These are phyloP conservation scores for Glaucidium brasilianum DNA, from an alignment of 2,113 vertebrate species.

Conservation along the genomic window DNA sequence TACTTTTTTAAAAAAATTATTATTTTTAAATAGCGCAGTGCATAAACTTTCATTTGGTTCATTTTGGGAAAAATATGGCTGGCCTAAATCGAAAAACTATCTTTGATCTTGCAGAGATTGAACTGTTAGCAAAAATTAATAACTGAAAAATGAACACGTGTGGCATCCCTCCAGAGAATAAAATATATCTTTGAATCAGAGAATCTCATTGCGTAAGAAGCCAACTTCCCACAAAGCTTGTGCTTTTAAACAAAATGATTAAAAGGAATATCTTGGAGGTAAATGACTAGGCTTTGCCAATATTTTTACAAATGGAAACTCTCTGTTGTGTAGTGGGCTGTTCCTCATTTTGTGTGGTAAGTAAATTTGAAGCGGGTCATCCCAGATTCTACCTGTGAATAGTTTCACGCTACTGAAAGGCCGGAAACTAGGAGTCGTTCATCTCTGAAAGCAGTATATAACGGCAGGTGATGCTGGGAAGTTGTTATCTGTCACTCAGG, in stretches of 20 bases:
- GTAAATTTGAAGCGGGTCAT: not conserved
- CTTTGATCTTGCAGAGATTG: slow-evolving; percentile 58
- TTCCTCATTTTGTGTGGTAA: not conserved
- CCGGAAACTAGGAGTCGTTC: accelerated
- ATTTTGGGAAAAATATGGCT: slow-evolving; percentile 16
- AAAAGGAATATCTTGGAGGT: not conserved
- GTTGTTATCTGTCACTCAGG: not conserved
- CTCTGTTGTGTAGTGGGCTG: accelerated
- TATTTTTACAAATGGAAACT: not conserved
- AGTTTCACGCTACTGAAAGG: not conserved
- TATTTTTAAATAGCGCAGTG: not conserved
- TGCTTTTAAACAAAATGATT: not conserved
- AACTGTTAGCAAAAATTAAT: slow-evolving; percentile 50
- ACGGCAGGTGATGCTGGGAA: not conserved
- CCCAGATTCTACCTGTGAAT: not conserved
- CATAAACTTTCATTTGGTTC: slow-evolving; percentile 8
- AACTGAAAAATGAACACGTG: slow-evolving; percentile 38
- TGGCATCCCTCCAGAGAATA: slow-evolving; percentile 3
- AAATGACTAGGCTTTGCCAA: not conserved
- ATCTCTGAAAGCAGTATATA: not conserved
- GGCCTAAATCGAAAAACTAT: slow-evolving; percentile 50
- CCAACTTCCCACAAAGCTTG: not conserved
- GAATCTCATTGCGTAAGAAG: not conserved
- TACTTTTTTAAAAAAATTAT: not conserved
- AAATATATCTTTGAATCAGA: not conserved